Base-by-base conservation (phyloP, 2,113 vertebrate genomes). In the Marmota flaviventris region DNA sequence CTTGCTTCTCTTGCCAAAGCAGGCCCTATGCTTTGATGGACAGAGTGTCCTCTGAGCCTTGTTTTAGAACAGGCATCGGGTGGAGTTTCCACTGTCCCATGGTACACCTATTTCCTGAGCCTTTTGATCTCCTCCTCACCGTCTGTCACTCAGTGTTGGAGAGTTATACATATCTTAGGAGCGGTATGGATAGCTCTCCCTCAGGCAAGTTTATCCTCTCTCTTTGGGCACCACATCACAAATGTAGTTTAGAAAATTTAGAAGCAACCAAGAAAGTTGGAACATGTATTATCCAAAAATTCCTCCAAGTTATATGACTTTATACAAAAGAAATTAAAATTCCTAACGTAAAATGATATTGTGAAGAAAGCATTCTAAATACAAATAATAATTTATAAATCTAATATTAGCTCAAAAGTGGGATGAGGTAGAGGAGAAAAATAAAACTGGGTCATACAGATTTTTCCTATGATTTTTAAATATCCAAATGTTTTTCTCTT, bases 281-380 rank as follows among this genome's bases (percentile, higher is more conserved):
- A 51, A 51, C 48, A 13, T 63, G 20, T 39, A 56, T 72, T 63
- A 45, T 91, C 63, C 79, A n/a, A 91, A 95, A 83, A 76, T 63
- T 39, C 22, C 39, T 16, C 25, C 1, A 81, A 77, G 65, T 70
- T 34, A 58, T 27, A 81, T 48, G 37, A 77, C 22, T 32, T 48
- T 72, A 65, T 53, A 77, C 29, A 89, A 93, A 97, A 91, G 24
- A 58, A 14, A 75, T 76, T 77, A 56, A 18, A 84, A 96, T 84
- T 84, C 34, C 13, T 63, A 72, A 72, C 9, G 20, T 37, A 45
- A 79, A 90, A 70, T 1, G 56, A 20, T 48, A 18, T 56, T n/a
- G 32, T 91, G 1, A 65, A 5, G 29, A 89, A 72, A 76, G 27
- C 58, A 72, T 89, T 77, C 17, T 87, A 24, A 73, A 42, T 84